Conservation (phyloP, 92 coral and sea anemone genomes). For the Zoanthus solanderi region DNA sequence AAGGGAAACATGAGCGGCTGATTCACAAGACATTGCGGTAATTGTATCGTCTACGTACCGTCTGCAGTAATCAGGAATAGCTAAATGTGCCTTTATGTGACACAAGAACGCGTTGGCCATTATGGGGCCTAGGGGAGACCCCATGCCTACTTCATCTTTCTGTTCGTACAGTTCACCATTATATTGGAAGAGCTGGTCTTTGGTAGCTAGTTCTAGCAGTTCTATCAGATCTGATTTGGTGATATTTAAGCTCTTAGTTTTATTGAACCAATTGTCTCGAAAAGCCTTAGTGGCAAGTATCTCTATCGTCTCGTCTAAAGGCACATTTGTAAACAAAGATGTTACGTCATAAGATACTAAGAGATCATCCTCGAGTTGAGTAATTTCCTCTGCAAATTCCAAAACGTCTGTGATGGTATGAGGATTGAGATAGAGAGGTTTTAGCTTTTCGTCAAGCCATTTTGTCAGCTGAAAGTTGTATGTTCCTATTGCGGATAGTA, state of each 20-base stretch:
- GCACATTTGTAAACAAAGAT: constrained; percentile 30
- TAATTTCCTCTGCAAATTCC: constrained; percentile 8
- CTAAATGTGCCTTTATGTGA: constrained; percentile 42
- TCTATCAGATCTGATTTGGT: constrained; percentile 35
- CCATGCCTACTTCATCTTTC: constrained; percentile 24
- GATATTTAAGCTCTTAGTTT: constrained; percentile 15
- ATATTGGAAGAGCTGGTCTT: constrained; percentile 26
- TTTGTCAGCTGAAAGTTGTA: constrained; percentile 24
- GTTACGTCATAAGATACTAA: constrained; percentile 16
- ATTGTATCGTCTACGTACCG: constrained; percentile 57
- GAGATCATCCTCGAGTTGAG: constrained; percentile 24
- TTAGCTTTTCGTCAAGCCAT: constrained; percentile 17
- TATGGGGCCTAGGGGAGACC: constrained; percentile 15
- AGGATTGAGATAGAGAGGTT: constrained; percentile 17
- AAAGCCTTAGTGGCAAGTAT: constrained; percentile 32
- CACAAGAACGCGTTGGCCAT: constrained; percentile 43
- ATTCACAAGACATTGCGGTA: constrained; percentile 26
- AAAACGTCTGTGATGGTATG: constrained; percentile 20
- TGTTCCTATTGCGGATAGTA: constrained; percentile 16
- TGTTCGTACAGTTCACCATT: constrained; percentile 27
- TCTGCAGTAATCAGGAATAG: constrained; percentile 39
- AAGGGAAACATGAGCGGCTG: constrained; percentile 34
- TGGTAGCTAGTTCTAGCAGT: constrained; percentile 18
- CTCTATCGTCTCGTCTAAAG: constrained; percentile 27
- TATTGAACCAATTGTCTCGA: constrained; percentile 18